Percentiles rank a stretch among this genome's conserved stretches.
Evolutionary conservation across 2,797 vertebrate genomes (phyloP).

Genomic region (Tangara arthus): DNA sequence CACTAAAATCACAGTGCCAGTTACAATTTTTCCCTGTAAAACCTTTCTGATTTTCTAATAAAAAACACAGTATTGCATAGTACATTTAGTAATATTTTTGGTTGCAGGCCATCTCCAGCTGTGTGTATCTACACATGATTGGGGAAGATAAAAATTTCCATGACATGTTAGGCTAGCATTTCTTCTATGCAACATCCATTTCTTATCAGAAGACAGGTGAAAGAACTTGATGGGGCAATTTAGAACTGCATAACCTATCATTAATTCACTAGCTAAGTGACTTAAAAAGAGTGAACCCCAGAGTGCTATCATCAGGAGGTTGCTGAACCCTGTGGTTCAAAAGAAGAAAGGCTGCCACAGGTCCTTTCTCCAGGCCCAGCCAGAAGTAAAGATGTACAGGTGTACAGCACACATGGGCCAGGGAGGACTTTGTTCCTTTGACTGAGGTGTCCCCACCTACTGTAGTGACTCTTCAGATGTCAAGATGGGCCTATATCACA

Average conservation of each 20-base stretch:
- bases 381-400: rapidly evolving
- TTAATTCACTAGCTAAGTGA: not conserved
- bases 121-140: not conserved
- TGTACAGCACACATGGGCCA: no score
- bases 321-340: not conserved
- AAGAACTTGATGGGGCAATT: not conserved
- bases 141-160: not conserved
- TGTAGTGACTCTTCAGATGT: not conserved
- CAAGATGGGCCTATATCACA: not conserved
- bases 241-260: not conserved
- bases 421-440: rapidly evolving
- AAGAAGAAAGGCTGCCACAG: not conserved
- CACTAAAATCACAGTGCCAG: not conserved
- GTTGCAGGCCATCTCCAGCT: not conserved
- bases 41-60: not conserved
- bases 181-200: not conserved
- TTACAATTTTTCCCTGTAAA: not conserved
- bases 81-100: not conserved
- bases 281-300: not conserved
- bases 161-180: not conserved
- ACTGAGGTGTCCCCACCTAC: rapidly evolving
- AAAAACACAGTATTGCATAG: not conserved
- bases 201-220: not conserved
- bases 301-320: rapidly evolving
- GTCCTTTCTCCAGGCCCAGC: not conserved